Percentiles rank a stretch among this genome's conserved stretches.
These are phyloP conservation scores for Cydia amplana DNA, from an alignment of 1,140 invertebrate species.

Conservation along the genomic window DNA sequence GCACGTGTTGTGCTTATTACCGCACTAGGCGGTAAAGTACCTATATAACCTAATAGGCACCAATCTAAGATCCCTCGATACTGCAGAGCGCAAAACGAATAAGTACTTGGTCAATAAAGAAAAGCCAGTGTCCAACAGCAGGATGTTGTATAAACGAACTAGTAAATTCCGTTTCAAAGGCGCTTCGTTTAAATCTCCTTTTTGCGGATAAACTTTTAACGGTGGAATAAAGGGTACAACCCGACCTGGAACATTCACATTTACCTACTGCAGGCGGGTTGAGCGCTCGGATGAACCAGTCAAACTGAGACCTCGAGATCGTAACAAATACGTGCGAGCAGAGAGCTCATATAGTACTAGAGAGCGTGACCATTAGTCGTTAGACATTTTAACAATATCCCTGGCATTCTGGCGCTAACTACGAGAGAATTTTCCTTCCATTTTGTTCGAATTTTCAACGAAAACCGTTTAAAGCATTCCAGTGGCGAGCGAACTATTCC, in stretches of 20 bases:
- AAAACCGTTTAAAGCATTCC: neutral
- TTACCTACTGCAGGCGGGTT: neutral
- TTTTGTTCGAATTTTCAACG: constrained; percentile 11
- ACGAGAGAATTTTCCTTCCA: constrained; percentile 13
- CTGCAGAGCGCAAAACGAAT: neutral
- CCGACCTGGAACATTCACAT: neutral
- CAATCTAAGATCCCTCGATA: too few species aligned
- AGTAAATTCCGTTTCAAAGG: neutral
- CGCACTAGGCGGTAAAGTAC: too few species aligned
- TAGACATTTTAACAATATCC: neutral
- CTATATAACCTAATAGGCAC: too few species aligned
- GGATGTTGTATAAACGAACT: neutral
- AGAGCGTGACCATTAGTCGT: neutral
- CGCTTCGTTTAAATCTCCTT: neutral
- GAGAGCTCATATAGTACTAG: neutral
- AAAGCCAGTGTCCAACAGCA: neutral
- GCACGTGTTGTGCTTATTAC: too few species aligned
- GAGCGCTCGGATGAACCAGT: neutral
- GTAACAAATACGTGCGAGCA: neutral
- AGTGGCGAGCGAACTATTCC: too few species aligned
- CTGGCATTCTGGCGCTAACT: constrained; percentile 1
- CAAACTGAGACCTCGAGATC: neutral
- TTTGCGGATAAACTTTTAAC: constrained; percentile 7
- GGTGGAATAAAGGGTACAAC: neutral
- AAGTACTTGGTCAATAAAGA: neutral